Conservation (phyloP, 2,113 vertebrate genomes). For the Phodopus roborovskii region DNA sequence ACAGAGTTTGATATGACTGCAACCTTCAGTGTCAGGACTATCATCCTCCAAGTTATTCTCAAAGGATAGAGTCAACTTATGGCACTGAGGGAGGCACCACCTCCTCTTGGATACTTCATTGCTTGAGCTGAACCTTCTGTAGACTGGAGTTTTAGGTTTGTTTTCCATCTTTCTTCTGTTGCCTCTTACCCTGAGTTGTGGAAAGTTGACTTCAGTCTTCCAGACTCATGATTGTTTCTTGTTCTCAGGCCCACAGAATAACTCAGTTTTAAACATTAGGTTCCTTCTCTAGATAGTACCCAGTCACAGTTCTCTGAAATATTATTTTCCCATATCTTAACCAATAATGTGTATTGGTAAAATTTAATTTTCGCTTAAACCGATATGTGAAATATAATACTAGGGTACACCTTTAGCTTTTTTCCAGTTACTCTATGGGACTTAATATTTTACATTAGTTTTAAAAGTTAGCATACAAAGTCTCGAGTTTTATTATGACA, state of each 20-base stretch:
- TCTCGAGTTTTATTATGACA: no score
- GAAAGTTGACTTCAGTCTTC: neutral
- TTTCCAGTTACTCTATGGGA: neutral
- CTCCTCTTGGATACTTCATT: neutral
- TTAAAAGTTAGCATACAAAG: neutral
- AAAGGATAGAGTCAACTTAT: neutral
- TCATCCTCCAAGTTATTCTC: neutral
- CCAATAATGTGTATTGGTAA: neutral
- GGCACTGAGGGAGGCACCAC: neutral
- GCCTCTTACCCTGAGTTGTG: neutral
- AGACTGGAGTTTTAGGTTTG: neutral
- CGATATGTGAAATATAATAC: neutral
- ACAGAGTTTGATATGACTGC: neutral
- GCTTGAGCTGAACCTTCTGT: neutral
- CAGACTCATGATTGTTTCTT: neutral
- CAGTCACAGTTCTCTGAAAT: neutral
- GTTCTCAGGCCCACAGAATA: neutral
- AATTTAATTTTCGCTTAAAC: neutral
- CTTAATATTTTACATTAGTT: neutral
- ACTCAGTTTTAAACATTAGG: neutral
- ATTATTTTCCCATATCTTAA: neutral
- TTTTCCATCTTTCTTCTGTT: no score
- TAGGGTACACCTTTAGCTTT: neutral
- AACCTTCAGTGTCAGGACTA: neutral
- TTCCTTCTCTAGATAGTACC: neutral